phyloP scores from a whole-genome alignment of 2,888 invertebrate species.

The Epicampocera succincta region DNA sequence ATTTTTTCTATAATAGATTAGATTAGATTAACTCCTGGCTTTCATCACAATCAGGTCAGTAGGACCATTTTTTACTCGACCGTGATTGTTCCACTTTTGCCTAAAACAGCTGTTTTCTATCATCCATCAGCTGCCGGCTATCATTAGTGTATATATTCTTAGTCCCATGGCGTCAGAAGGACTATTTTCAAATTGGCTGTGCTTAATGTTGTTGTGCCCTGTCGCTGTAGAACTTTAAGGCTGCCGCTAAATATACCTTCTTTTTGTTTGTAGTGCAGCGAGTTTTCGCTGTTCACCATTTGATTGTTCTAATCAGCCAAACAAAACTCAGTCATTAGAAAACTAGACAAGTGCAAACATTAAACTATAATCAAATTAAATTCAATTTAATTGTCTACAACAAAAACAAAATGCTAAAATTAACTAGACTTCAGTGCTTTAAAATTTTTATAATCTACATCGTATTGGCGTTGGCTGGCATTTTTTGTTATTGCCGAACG shows the following conservation, averaged over 20 bases:
- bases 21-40: too few relatives aligned
- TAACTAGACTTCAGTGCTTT: constrained; percentile 28
- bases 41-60: too few relatives aligned
- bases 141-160: too few relatives aligned
- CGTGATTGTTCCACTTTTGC: too few relatives aligned
- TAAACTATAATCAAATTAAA: constrained; percentile 1
- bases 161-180: too few relatives aligned
- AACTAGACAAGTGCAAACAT: constrained; percentile 35
- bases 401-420: constrained; percentile 32
- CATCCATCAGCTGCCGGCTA: too few relatives aligned
- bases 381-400: background rate
- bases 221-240: too few relatives aligned
- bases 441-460: constrained; percentile 26
- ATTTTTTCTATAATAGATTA: too few relatives aligned
- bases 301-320: constrained; percentile 10
- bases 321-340: constrained; percentile 3
- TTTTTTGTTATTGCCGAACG: constrained; percentile 19
- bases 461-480: background rate
- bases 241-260: background rate
- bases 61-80: too few relatives aligned
- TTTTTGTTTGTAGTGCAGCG: background rate
- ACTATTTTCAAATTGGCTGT: too few relatives aligned
- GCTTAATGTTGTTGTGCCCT: too few relatives aligned
- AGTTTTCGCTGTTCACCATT: background rate
- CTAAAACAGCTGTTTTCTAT: too few relatives aligned